Evolutionary conservation across 2,113 vertebrate species (phyloP).

Genomic region (Mormyrus iriodes): DNA sequence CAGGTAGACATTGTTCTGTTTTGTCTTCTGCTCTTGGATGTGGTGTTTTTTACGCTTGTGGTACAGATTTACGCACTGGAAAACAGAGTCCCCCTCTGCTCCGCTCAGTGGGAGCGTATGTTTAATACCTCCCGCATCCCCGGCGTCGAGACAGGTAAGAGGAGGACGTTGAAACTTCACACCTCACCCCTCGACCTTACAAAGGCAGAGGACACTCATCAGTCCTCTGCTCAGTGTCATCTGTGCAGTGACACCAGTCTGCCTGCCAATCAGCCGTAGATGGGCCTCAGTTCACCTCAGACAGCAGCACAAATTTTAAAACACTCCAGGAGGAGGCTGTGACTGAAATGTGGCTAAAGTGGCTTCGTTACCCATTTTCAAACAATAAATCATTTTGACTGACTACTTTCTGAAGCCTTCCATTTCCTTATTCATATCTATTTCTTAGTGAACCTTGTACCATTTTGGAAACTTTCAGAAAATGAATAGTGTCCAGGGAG

Average conservation of each 20-base stretch:
- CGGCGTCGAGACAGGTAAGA: constrained; percentile 84
- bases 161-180: constrained; percentile 30
- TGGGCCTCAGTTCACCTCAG: not conserved
- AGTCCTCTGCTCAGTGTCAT: constrained; percentile 34
- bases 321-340: not conserved
- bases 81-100: constrained; percentile 88
- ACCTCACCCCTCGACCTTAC: constrained; percentile 20
- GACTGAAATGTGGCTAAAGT: not conserved
- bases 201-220: constrained; percentile 40
- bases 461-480: not conserved
- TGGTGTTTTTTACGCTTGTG: constrained; percentile 33
- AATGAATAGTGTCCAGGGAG: not conserved
- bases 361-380: not conserved
- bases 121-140: constrained; percentile 89
- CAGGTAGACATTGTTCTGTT: constrained; percentile 54
- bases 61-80: constrained; percentile 84
- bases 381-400: too few species aligned
- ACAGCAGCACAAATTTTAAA: not conserved
- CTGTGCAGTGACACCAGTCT: constrained; percentile 25
- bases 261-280: not conserved
- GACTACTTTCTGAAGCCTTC: not conserved
- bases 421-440: not conserved
- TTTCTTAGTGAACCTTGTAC: not conserved
- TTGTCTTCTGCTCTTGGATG: constrained; percentile 49
- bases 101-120: constrained; percentile 93